These are phyloP conservation scores for Diaphora mendica DNA, from an alignment of 2,888 invertebrate species.

Conservation along the genomic window DNA sequence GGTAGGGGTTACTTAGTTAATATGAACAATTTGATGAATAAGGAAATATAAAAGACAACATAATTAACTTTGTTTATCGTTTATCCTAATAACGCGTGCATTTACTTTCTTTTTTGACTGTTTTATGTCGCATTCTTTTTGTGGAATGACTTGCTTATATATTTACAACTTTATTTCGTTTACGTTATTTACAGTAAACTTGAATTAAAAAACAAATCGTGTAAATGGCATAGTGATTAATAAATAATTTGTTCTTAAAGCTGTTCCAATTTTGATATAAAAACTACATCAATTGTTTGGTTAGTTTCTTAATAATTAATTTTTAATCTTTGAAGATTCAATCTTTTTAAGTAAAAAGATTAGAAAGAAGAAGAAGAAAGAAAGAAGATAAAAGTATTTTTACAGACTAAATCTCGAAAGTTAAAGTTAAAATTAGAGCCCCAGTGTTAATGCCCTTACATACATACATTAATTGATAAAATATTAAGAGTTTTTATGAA, in stretches of 20 bases:
- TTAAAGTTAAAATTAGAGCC: too few relatives aligned
- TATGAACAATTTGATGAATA: conserved; percentile 1
- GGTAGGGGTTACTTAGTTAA: conserved; percentile 18
- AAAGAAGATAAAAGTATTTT: too few relatives aligned
- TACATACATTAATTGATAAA: too few relatives aligned
- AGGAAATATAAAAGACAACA: not conserved
- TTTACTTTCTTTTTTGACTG: not conserved
- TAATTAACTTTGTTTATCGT: not conserved
- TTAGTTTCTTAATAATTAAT: not conserved
- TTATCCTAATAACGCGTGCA: not conserved
- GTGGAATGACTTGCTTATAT: not conserved
- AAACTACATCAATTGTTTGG: not conserved
- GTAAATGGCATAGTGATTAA: not conserved
- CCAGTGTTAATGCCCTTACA: too few relatives aligned
- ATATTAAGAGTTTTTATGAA: not conserved
- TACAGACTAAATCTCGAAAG: too few relatives aligned
- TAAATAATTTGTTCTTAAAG: not conserved
- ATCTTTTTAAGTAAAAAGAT: too few relatives aligned
- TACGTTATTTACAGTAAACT: not conserved
- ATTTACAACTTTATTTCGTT: not conserved
- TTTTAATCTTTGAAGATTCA: not conserved
- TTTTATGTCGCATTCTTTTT: not conserved
- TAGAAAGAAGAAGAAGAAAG: too few relatives aligned
- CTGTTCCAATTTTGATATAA: not conserved
- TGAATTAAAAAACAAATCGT: not conserved